These are phyloP conservation scores for Athripsodes cinereus DNA, from an alignment of 2,888 invertebrate species.

Conservation along the genomic window DNA sequence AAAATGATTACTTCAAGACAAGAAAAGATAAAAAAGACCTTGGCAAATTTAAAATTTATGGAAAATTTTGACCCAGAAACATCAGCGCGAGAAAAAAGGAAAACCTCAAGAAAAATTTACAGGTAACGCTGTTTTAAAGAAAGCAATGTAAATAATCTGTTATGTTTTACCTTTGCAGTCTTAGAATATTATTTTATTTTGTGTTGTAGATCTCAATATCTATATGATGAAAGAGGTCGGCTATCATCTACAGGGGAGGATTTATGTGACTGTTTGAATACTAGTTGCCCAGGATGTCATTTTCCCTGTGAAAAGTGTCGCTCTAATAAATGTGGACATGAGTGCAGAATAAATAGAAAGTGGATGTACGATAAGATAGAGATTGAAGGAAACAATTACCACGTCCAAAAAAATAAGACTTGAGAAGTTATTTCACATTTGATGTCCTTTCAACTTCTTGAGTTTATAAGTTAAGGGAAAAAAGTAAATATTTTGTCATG, in stretches of 20 bases:
- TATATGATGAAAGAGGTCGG: conserved; percentile 68
- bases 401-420: conserved; percentile 42
- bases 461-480: too few relatives aligned
- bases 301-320: conserved; percentile 69
- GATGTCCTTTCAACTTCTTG: too few relatives aligned
- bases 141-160: neutral
- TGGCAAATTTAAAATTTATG: conserved; percentile 33
- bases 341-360: conserved; percentile 71
- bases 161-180: too few relatives aligned
- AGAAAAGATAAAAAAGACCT: conserved; percentile 1
- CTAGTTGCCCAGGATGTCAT: conserved; percentile 78
- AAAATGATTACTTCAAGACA: neutral
- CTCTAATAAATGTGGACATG: conserved; percentile 72
- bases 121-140: conserved; percentile 3
- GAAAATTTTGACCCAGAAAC: conserved; percentile 73
- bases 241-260: conserved; percentile 60
- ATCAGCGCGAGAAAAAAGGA: conserved; percentile 70
- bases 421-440: neutral
- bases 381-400: conserved; percentile 70
- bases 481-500: too few relatives aligned
- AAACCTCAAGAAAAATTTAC: conserved; percentile 61
- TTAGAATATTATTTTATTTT: too few relatives aligned
- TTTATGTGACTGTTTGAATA: conserved; percentile 79
- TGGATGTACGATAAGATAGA: conserved; percentile 73
- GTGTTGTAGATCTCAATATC: conserved; percentile 44